Evolutionary conservation across 2,113 vertebrate species (phyloP).

Genomic region (Pandion haliaetus): DNA sequence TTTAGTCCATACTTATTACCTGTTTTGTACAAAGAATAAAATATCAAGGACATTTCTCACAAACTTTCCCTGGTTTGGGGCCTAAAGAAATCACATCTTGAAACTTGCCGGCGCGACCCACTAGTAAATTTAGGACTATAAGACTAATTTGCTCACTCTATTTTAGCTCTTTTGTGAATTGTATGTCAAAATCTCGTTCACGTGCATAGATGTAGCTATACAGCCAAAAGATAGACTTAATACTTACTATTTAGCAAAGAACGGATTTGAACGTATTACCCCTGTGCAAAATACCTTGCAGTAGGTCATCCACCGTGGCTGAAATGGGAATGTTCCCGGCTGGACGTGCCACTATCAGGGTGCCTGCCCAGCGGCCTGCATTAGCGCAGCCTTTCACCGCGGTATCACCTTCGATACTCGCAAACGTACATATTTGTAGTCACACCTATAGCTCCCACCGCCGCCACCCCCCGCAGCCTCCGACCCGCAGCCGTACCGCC

Average conservation of each 20-base stretch:
- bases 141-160: not conserved
- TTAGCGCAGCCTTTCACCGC: not conserved
- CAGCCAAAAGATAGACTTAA: not conserved
- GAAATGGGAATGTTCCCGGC: not conserved
- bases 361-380: not conserved
- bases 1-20: not conserved
- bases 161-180: not conserved
- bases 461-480: not conserved
- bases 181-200: not conserved
- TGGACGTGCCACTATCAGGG: fast-evolving
- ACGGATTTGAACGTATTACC: not conserved
- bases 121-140: not conserved
- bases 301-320: fast-evolving
- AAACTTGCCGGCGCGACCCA: not conserved
- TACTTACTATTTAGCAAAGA: not conserved
- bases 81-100: not conserved
- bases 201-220: too few relatives aligned
- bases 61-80: not conserved
- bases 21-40: not conserved
- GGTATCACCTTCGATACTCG: fast-evolving
- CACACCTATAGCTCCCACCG: not conserved
- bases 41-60: not conserved
- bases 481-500: not conserved
- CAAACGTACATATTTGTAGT: too few relatives aligned
- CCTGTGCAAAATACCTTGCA: not conserved